phyloP scores from a whole-genome alignment of 2,113 vertebrate species.

The Benitochromis conjunctus region DNA sequence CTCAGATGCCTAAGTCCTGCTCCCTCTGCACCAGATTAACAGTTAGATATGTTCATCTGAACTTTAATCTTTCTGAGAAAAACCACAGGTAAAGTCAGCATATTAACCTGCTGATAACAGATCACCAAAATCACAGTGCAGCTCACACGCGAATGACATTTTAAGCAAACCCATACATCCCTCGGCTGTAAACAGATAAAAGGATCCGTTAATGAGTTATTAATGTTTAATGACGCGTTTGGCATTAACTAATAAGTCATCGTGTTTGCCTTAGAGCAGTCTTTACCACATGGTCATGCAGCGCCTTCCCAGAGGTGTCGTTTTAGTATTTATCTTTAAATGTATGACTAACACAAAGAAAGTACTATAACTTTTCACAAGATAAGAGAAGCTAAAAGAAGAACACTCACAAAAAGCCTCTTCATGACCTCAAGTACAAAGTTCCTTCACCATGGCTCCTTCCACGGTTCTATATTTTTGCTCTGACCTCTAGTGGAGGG shows the following conservation, averaged over 20 bases:
- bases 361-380: background rate
- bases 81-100: background rate
- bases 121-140: background rate
- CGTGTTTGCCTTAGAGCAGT: background rate
- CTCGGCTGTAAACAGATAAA: background rate
- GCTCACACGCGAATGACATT: background rate
- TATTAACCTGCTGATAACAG: background rate
- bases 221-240: background rate
- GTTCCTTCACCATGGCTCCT: background rate
- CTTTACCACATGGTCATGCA: background rate
- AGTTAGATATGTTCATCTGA: background rate
- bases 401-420: background rate
- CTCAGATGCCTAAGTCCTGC: background rate
- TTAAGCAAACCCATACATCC: background rate
- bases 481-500: conserved; percentile 54
- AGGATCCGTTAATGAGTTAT: background rate
- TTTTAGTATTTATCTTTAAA: background rate
- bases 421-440: background rate
- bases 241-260: background rate
- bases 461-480: conserved; percentile 1
- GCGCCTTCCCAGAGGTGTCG: background rate
- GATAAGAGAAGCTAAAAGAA: background rate
- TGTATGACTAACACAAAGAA: background rate
- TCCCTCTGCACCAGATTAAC: background rate
- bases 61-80: background rate